These are phyloP conservation scores for Seira ritae DNA, from an alignment of 2,888 invertebrate species.

Conservation along the genomic window DNA sequence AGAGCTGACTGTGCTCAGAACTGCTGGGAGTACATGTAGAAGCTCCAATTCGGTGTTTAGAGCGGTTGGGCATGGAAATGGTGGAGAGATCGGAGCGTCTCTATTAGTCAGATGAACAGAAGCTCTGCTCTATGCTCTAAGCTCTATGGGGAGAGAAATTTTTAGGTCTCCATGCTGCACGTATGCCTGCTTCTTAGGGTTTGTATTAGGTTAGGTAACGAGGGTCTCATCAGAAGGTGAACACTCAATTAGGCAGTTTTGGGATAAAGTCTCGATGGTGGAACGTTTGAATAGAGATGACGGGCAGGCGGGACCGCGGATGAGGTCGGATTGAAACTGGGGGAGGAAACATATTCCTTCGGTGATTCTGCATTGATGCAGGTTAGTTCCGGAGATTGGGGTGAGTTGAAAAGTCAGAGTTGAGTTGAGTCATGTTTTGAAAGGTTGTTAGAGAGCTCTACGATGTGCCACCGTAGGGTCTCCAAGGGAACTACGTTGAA, in stretches of 20 bases:
- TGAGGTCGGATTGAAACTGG: conserved; percentile 10
- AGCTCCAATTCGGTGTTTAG: not conserved
- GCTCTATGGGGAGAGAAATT: not conserved
- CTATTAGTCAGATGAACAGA: not conserved
- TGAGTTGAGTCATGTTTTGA: not conserved
- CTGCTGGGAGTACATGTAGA: conserved; percentile 28
- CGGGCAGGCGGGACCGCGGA: conserved; percentile 20
- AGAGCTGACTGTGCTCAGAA: conserved; percentile 1
- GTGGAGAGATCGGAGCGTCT: conserved; percentile 1
- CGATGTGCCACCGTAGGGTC: conserved; percentile 16
- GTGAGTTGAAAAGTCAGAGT: too few relatives aligned
- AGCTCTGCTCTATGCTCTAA: conserved; percentile 3
- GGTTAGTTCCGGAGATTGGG: too few relatives aligned
- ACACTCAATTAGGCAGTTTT: conserved; percentile 39
- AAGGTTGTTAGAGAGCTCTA: not conserved
- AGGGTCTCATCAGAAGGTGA: not conserved
- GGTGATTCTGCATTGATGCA: too few relatives aligned
- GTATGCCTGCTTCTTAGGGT: not conserved
- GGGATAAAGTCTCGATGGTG: conserved; percentile 29
- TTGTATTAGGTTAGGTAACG: conserved; percentile 26
- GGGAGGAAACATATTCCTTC: conserved; percentile 39
- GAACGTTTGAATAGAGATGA: conserved; percentile 24
- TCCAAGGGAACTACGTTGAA: not conserved
- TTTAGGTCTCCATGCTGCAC: not conserved
- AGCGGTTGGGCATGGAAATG: conserved; percentile 36